A percentile compares a stretch with the other conserved stretches of the same genome.
These are phyloP conservation scores for Littorina saxatilis DNA, from an alignment of 1,140 invertebrate species.

Conservation along the genomic window DNA sequence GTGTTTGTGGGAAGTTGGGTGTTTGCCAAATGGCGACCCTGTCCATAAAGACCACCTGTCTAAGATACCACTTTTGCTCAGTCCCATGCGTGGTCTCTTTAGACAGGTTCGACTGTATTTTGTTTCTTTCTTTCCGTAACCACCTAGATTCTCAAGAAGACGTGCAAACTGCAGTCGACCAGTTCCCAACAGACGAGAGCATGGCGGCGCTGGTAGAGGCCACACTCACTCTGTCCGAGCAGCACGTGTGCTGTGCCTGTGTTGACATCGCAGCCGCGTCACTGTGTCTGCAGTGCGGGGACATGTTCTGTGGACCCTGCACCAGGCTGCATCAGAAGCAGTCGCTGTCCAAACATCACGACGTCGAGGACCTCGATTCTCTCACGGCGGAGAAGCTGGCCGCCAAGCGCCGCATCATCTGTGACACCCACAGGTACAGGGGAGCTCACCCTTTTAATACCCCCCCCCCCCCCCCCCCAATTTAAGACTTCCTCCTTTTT, in stretches of 20 bases:
- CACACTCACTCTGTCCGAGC: not conserved
- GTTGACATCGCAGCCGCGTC: not conserved
- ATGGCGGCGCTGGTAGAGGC: constrained; percentile 17
- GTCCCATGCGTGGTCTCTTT: too few relatives aligned
- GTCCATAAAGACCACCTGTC: too few relatives aligned
- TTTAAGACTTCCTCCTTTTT: too few relatives aligned
- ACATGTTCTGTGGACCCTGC: constrained; percentile 9
- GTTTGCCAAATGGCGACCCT: too few relatives aligned
- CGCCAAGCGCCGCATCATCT: not conserved
- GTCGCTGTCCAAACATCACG: not conserved
- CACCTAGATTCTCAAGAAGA: not conserved
- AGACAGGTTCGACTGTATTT: too few relatives aligned
- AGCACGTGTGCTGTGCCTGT: constrained; percentile 23
- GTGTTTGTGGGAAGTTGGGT: too few relatives aligned
- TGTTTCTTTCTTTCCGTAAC: too few relatives aligned
- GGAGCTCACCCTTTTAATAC: too few relatives aligned
- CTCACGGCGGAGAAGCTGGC: not conserved
- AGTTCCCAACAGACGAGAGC: not conserved
- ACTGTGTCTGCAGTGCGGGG: not conserved
- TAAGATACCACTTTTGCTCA: too few relatives aligned
- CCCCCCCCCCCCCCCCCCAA: not conserved
- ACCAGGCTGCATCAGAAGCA: not conserved
- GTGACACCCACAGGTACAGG: not conserved
- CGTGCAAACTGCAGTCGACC: not conserved
- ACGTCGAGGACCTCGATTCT: not conserved